Evolutionary conservation across 2,797 vertebrate genomes (phyloP), one percentile per base, ranked within the genome.

Genomic region (Margarornis squamiger): DNA sequence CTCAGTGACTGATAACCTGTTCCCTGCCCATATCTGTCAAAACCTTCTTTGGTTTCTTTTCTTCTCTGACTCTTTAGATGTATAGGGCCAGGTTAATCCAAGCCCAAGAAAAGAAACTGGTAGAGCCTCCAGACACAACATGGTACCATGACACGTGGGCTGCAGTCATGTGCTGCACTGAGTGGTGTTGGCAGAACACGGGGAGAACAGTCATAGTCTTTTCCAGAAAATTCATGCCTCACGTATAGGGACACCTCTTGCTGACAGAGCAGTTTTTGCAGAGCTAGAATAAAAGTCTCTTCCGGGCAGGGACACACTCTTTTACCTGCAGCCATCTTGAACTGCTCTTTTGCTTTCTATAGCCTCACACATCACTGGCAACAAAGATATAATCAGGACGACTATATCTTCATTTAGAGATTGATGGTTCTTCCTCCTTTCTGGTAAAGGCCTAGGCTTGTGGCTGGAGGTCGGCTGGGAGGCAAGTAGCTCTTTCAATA

Each of bases 371-470:
- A 73, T 45, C 55, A 67, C n/a, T 52, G 24, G 27, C 41, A 93
- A 79, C 67, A 94, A 81, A 91, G 51, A 48, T 36, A 85, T 87
- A 87, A 91, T 77, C 71, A 89, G 63, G 18, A 90, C 43, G 63
- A 93, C 57, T 92, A 89, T 82, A 38, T 95, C 90, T 95, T 93
- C 63, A 87, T 91, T 96, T 91, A 76, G 57, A 17, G 20, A 79
- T 30, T 76, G 59, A 80, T 87, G n/a, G 48, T 51, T 89, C 65
- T 58, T 59, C 18, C 67, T 81, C 62, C 48, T 65, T 92, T 95
- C 74, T 95, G 81, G 63, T 87, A 93, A 94, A 93, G 78, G 39
- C 59, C 59, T 91, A 67, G 24, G 41, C 81, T 85, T 96, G 86
- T 92, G 86, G 91, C 87, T 92, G 58, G 68, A 86, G 78, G 68